Base-by-base conservation (phyloP, 2,888 invertebrate species). In the Atrina japonica region DNA sequence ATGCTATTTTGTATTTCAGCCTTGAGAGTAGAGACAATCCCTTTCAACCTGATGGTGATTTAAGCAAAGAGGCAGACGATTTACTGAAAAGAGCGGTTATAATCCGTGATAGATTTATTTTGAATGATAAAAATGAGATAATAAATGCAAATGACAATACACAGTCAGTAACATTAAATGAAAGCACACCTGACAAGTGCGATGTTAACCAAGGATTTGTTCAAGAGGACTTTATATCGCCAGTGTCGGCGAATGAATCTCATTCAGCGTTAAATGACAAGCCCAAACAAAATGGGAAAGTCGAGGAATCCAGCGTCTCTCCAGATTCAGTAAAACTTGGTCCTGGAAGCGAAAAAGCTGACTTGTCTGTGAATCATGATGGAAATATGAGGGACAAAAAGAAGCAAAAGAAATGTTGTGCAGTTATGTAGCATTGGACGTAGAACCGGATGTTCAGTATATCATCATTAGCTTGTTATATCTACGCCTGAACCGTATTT, bases 21-120 rank as follows among this genome's bases (percentile, higher is more conserved):
- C 95, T 96, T 91, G 97, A 97, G 91, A 97, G 96, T 80, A 96
- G 97, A 95, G 98, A 98, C 92, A 98, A 98, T 92, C 98, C 98
- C 69, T 98, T 98, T 93, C 94, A 97, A 89, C 97, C 97, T 30
- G 98, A 97, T 87, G 97, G 98, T 74, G 97, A 97, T 92, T 92
- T 98, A 88, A 96, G 96, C 88, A 94, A 95, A 85, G 96, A 98
- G 92, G 97, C 98, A 29, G 98, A 98, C 91, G 97, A 97, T 92
- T 97, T 98, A 86, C 97, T 98, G 76, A 96, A 97, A 89, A 93
- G 86, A 64, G 88, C 89, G 23, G 88, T 86, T 45, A 88, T 89
- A 61, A 85, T 88, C 55, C 78, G 88, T 59, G 88, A 87, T 78
- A 84, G 84, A 73, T 86, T 89, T 66, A 78, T 83, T 63, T 80